These are phyloP conservation scores for Coelopa frigida DNA, from an alignment of 1,140 invertebrate genomes.

Conservation along the genomic window DNA sequence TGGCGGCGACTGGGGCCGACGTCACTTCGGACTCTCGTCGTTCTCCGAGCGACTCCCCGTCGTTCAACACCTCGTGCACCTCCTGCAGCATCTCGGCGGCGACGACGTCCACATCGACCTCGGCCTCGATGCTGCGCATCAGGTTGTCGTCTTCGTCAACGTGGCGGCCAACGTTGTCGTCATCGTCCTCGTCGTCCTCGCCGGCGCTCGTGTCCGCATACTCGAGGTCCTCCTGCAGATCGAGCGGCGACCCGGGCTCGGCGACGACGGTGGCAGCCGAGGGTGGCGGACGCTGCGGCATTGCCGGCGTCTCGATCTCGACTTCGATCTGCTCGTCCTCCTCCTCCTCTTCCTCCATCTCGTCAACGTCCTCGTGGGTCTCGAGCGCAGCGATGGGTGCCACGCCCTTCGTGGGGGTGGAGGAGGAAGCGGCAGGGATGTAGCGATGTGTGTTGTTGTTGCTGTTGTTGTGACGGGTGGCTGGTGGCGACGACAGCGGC, in stretches of 20 bases:
- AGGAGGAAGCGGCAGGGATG: neutral
- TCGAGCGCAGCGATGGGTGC: conserved; percentile 38
- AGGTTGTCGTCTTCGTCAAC: conserved; percentile 31
- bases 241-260: conserved; percentile 17
- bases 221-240: conserved; percentile 47
- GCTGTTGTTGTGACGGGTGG: neutral
- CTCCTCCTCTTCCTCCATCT: conserved; percentile 3
- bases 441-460: neutral
- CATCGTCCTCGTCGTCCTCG: conserved; percentile 48
- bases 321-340: conserved; percentile 8
- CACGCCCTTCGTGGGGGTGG: conserved; percentile 34
- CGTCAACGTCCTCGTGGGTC: conserved; percentile 10
- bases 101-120: conserved; percentile 19
- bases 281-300: conserved; percentile 27
- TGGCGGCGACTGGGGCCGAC: conserved; percentile 28
- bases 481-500: conserved; percentile 32
- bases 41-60: too few relatives aligned
- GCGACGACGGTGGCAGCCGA: neutral
- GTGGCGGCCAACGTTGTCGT: neutral
- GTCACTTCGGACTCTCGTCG: conserved; percentile 13
- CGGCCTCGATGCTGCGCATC: conserved; percentile 32
- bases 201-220: conserved; percentile 51
- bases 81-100: neutral
- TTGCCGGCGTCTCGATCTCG: conserved; percentile 19
- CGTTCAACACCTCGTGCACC: neutral